These are phyloP conservation scores for Sciurus carolinensis DNA, from an alignment of 2,797 vertebrate genomes.

Conservation along the genomic window DNA sequence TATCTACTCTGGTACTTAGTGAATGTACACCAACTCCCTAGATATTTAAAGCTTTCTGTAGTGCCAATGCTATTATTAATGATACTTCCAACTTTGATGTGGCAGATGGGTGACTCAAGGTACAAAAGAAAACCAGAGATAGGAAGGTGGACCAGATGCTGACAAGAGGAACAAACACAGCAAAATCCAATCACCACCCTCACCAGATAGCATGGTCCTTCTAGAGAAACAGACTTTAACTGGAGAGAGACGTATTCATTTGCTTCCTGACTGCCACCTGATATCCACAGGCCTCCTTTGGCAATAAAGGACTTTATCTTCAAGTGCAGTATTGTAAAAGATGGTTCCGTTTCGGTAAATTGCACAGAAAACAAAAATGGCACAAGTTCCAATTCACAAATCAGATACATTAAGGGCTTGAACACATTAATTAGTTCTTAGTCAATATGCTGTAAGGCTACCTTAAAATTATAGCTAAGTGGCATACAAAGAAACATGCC, in stretches of 20 bases:
- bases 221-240: neutral
- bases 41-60: neutral
- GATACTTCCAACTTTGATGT: neutral
- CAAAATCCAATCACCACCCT: neutral
- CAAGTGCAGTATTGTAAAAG: conserved; percentile 35
- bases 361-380: conserved; percentile 49
- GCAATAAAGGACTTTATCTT: neutral
- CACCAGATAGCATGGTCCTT: neutral
- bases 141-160: neutral
- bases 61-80: neutral
- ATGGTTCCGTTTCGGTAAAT: conserved; percentile 48
- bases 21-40: neutral
- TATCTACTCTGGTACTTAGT: neutral
- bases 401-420: conserved; percentile 53
- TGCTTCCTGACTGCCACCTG: neutral
- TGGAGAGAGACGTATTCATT: neutral
- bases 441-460: conserved; percentile 50
- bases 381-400: conserved; percentile 63
- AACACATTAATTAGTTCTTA: conserved; percentile 74
- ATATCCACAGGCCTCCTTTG: neutral
- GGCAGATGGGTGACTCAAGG: neutral
- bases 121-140: neutral
- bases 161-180: neutral
- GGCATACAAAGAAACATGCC: conserved; percentile 61
- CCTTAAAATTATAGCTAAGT: conserved; percentile 68